phyloP scores from a whole-genome alignment of 2,797 vertebrate species.

The Setipinna tenuifilis region DNA sequence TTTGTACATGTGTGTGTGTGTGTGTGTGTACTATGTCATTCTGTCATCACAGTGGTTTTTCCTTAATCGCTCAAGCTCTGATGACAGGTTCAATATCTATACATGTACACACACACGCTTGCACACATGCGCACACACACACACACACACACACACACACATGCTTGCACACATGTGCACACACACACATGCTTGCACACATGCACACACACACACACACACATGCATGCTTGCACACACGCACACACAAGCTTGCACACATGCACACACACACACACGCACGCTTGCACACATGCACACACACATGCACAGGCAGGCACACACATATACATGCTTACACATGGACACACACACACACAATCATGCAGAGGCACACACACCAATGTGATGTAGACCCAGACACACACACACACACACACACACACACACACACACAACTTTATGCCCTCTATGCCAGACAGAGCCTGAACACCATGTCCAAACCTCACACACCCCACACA shows the following conservation, averaged over 20 bases:
- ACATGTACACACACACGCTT: background rate
- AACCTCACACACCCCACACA: too few species aligned
- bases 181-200: background rate
- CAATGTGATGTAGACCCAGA: too few species aligned
- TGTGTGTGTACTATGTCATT: slow-evolving; percentile 4
- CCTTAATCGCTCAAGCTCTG: background rate
- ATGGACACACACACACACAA: too few species aligned
- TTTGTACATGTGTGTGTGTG: background rate
- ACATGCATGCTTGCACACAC: background rate
- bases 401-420: background rate
- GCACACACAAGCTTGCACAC: too few species aligned
- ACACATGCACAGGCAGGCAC: background rate
- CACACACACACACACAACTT: too few species aligned
- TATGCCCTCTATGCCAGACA: background rate
- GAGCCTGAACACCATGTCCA: too few species aligned
- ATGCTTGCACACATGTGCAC: background rate
- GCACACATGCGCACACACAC: background rate
- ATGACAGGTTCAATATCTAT: background rate
- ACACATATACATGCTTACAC: background rate
- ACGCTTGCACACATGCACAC: background rate
- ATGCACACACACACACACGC: too few species aligned
- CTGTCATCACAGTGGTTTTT: background rate
- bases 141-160: background rate
- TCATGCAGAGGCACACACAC: too few species aligned
- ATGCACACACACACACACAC: slow-evolving; percentile 1